Base-by-base conservation (phyloP, 2,888 invertebrate genomes). In the Polylopha cassiicola region DNA sequence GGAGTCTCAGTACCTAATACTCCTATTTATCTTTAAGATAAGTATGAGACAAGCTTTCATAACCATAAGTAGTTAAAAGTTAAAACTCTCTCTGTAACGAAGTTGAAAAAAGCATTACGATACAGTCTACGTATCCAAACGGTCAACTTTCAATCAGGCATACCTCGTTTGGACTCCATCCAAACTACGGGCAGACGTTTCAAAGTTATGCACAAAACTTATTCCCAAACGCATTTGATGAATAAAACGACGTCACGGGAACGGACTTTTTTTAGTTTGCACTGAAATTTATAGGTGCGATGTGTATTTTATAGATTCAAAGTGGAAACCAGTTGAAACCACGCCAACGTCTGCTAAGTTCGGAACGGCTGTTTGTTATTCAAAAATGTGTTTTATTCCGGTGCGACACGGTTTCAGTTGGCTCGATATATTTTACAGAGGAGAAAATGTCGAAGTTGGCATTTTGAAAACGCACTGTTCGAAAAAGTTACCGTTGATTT, bases 191-290 rank as follows among this genome's bases (percentile, higher is more conserved):
- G 65, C 75, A 77, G 73, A 74, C 74, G 73, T 64, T 73, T 53
- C 53, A 55, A 63, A 69, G 61, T 65, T 74, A 65, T 69, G 61
- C 69, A 72, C 71, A 61, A 66, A 78, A 65, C 57, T 66, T 63
- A 59, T 61, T 64, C 56, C 59, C 46, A 52, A 65, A 70, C 58
- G 63, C 67, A 67, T 75, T 67, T 71, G 69, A 75, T 66, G 61
- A 60, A 58, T 69, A 73, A 68, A 71, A 58, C 57, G 52, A 48
- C 55, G 56, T 61, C 58, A 61, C 53, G 48, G 36, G 50, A 44
- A 50, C 52, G 45, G 42, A 57, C 56, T 51, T 59, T 65, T 62
- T 65, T 66, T 61, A 48, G 51, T 50, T 51, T 50, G 39, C 48
- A 51, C 51, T 45, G 34, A 53, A 70, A 74, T 74, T 71, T 75